Percentiles rank a stretch among this genome's conserved stretches.
phyloP scores from a whole-genome alignment of 2,888 invertebrate genomes.

The Endotricha flammealis region DNA sequence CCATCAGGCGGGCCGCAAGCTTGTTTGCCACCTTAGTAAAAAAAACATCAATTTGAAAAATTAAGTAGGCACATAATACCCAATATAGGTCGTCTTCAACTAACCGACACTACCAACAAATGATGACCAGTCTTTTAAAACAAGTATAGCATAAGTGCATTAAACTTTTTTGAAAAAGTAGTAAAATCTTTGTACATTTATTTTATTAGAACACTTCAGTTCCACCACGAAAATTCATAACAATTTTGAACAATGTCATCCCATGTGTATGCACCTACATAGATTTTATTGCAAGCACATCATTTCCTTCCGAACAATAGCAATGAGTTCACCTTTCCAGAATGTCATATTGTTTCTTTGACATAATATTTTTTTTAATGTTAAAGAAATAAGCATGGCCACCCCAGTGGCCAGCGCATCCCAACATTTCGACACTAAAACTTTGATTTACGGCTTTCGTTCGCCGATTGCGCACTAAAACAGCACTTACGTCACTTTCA shows the following conservation, averaged over 20 bases:
- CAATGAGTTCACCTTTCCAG: conserved; percentile 47
- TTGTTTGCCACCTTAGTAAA: too few species aligned
- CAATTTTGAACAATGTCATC: conserved; percentile 28
- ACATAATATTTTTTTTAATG: conserved; percentile 45
- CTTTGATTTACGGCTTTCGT: conserved; percentile 74
- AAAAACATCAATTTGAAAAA: too few species aligned
- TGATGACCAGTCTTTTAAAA: too few species aligned
- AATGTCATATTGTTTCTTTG: conserved; percentile 69
- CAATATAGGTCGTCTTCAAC: too few species aligned
- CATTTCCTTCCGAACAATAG: conserved; percentile 62
- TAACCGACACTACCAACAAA: too few species aligned
- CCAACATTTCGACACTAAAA: conserved; percentile 77
- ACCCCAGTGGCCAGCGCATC: conserved; percentile 75
- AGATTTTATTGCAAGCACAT: conserved; percentile 33
- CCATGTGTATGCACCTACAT: conserved; percentile 18
- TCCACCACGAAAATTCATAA: neutral
- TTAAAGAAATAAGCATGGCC: conserved; percentile 58
- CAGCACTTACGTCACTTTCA: conserved; percentile 77
- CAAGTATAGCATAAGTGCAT: too few species aligned
- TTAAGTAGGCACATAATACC: too few species aligned
- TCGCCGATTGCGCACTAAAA: conserved; percentile 76
- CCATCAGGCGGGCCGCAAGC: too few species aligned
- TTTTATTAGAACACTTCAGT: too few species aligned
- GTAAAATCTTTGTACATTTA: too few species aligned
- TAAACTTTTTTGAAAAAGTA: too few species aligned